Conservation (phyloP, 2,797 vertebrate genomes). For the Sebastes alutus region DNA sequence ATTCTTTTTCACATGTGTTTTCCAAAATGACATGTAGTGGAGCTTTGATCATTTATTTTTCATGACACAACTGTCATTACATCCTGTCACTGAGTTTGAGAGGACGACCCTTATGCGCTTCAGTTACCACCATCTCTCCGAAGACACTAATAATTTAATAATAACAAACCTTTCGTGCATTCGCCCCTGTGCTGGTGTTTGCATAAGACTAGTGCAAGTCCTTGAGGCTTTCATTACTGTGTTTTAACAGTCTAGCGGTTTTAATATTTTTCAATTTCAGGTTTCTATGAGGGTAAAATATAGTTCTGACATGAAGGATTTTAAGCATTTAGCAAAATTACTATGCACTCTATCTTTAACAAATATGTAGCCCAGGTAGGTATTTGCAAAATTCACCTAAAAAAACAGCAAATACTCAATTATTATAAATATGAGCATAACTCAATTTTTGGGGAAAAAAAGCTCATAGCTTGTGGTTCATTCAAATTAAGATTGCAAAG, state of each 20-base stretch:
- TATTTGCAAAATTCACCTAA: neutral
- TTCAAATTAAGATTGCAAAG: slow-evolving; percentile 10
- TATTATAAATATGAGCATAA: neutral
- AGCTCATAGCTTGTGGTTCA: neutral
- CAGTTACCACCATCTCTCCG: neutral
- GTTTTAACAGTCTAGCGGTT: neutral
- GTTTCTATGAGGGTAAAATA: neutral
- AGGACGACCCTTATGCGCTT: neutral
- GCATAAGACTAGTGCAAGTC: slow-evolving; percentile 16
- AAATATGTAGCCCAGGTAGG: neutral
- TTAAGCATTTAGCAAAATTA: neutral
- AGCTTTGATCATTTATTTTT: neutral
- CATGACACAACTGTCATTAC: neutral
- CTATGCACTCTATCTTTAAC: neutral
- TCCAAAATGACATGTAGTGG: neutral
- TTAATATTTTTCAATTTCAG: neutral
- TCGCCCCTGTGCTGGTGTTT: slow-evolving; percentile 24
- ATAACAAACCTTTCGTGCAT: neutral
- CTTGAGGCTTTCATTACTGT: slow-evolving; percentile 18
- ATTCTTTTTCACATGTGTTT: neutral
- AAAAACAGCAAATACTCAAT: neutral
- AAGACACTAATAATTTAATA: neutral
- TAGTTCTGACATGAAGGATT: neutral
- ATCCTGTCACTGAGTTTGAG: neutral
- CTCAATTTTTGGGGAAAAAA: neutral